A percentile compares a stretch with the other conserved stretches of the same genome.
phyloP scores from a whole-genome alignment of 1,140 invertebrate species.

The Pemphigus obesinymphae region DNA sequence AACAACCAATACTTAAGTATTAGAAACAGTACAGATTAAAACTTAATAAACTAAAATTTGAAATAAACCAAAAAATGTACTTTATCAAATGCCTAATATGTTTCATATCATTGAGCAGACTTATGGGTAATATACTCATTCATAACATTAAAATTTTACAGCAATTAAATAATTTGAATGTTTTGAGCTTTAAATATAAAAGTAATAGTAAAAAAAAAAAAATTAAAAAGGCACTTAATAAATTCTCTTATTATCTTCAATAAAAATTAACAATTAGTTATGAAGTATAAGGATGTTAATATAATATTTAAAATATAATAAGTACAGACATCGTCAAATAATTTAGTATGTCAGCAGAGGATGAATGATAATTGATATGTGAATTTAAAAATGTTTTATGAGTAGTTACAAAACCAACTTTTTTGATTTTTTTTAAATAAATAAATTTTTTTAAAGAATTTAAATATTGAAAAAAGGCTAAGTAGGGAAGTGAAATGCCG shows the following conservation, averaged over 20 bases:
- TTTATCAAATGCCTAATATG: background rate
- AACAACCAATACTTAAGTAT: background rate
- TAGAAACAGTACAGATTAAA: background rate
- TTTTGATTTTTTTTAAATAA: too few species aligned
- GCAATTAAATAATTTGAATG: background rate
- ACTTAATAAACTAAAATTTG: background rate
- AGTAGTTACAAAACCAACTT: too few species aligned
- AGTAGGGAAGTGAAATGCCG: too few species aligned
- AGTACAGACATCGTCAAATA: too few species aligned
- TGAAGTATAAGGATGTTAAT: background rate
- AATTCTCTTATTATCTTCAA: background rate
- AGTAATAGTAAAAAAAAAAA: background rate
- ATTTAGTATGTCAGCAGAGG: too few species aligned
- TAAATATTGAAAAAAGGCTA: too few species aligned
- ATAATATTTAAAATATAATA: background rate
- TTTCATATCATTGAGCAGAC: background rate
- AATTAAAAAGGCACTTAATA: background rate
- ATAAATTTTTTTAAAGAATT: too few species aligned
- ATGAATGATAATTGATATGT: too few species aligned
- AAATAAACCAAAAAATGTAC: background rate
- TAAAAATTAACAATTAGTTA: background rate
- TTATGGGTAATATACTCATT: background rate
- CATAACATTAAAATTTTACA: background rate
- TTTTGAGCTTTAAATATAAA: background rate
- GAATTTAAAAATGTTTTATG: too few species aligned